Evolutionary conservation across 2,113 vertebrate genomes (phyloP), one percentile per base, ranked within the genome.

Genomic region (Neodon shergylaensis): DNA sequence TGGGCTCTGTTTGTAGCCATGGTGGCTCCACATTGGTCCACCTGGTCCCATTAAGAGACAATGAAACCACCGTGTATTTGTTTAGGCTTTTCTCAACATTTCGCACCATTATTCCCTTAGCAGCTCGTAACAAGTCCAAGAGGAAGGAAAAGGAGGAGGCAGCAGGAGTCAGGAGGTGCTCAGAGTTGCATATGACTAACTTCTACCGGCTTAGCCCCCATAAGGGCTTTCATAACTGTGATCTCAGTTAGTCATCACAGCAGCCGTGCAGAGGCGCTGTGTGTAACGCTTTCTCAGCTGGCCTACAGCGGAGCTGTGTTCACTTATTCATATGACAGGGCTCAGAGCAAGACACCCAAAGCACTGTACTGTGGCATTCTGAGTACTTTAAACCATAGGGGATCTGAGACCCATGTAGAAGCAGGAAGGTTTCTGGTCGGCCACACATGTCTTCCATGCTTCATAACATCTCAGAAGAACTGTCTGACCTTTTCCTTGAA

Each of bases 71-170:
- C 0, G 44, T 54, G 49, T 63, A 72, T 66, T 49, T 91, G 85
- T 44, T 63, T 16, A 91, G 77, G 66, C 17, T 68, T 96, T 93
- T 92, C 76, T 66, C 91, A 94, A 94, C 54, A 89, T 92, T 88
- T 88, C 77, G 83, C 11, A 68, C 72, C 72, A 12, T 70, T 90
- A 92, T 92, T 94, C 81, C 63, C 88, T 91, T 73, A 88, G 73
- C 44, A 74, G 77, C 76, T 74, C 63, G 33, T 93, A 84, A 85
- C 7, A 88, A 91, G 66, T 58, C 77, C 82, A 72, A 49, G 61
- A 96, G 88, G 88, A 91, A 86, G 63, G 19, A 63, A 94, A 73
- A 94, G 33, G 94, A 81, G 24, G 74, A 92, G 36, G 70, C 78
- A 4, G 47, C 6, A 19, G 10, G 36, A 52, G 49, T 26, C 12